Evolutionary conservation across 1,140 invertebrate species (phyloP).

Genomic region (Zophobas atratus): DNA sequence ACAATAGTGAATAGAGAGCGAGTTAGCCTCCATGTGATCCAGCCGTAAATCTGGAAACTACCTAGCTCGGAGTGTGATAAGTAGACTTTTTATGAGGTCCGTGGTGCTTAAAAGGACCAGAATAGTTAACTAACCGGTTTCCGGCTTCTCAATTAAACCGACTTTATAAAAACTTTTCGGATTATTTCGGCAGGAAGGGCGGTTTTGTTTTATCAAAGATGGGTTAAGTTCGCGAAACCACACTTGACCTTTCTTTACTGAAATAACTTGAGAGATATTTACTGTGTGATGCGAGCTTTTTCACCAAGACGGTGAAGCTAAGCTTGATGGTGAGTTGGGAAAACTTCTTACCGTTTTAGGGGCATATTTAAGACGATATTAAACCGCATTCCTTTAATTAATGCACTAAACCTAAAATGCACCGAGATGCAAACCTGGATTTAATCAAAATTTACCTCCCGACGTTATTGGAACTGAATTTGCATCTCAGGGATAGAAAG

Average conservation of each 20-base stretch:
- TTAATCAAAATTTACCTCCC: constrained; percentile 43
- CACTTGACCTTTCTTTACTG: constrained; percentile 25
- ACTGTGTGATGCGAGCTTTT: constrained; percentile 12
- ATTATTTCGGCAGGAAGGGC: constrained; percentile 16
- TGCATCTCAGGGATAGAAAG: constrained; percentile 15
- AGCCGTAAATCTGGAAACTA: constrained; percentile 35
- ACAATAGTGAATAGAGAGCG: constrained; percentile 28
- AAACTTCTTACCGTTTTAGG: constrained; percentile 26
- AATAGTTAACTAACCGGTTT: constrained; percentile 39
- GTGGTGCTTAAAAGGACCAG: constrained; percentile 34
- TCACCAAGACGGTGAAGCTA: not conserved
- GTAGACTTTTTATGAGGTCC: constrained; percentile 29
- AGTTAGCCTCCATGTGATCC: constrained; percentile 37
- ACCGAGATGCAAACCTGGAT: constrained; percentile 14
- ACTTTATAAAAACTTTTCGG: constrained; percentile 37
- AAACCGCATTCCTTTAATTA: constrained; percentile 26
- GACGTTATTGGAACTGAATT: constrained; percentile 30
- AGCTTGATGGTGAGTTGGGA: constrained; percentile 18
- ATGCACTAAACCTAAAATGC: constrained; percentile 37
- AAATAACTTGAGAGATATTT: constrained; percentile 1
- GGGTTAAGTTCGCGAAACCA: constrained; percentile 32
- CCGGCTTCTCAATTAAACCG: constrained; percentile 35
- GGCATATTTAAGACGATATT: constrained; percentile 23
- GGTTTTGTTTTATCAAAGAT: constrained; percentile 45
- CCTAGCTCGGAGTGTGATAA: constrained; percentile 35